These are phyloP conservation scores for Pitta sordida DNA, from an alignment of 2,113 vertebrate species.

Conservation along the genomic window DNA sequence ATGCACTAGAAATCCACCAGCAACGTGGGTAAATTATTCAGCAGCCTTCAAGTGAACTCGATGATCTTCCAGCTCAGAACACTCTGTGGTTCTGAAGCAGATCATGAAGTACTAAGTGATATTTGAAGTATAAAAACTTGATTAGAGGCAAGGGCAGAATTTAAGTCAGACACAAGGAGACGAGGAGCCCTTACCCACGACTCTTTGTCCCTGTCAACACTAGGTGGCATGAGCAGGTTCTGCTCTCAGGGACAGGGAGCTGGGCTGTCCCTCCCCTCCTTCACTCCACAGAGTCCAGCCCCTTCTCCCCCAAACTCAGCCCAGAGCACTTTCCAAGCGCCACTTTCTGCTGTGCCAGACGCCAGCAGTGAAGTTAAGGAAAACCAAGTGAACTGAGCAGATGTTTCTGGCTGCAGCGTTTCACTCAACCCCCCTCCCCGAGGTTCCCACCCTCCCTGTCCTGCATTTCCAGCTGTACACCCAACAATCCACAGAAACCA, in stretches of 20 bases:
- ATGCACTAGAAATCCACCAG: background rate
- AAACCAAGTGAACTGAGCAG: background rate
- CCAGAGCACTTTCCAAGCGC: background rate
- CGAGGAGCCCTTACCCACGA: background rate
- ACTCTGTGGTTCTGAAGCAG: background rate
- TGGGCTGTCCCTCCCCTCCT: background rate
- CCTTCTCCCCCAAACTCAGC: background rate
- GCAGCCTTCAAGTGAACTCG: background rate
- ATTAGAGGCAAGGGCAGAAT: background rate
- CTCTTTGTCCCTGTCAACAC: background rate
- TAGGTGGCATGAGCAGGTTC: constrained; percentile 26
- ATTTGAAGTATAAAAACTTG: background rate
- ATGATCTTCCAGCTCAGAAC: background rate
- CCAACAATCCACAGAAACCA: background rate
- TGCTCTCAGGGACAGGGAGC: background rate
- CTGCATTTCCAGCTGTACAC: background rate
- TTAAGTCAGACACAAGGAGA: background rate
- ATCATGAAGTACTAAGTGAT: background rate
- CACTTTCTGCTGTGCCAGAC: background rate
- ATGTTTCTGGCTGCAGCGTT: background rate
- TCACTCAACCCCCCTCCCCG: background rate
- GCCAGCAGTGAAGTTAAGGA: background rate
- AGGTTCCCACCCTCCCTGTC: background rate
- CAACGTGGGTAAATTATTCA: background rate
- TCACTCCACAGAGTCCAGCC: background rate